Evolutionary conservation across 2,888 invertebrate genomes (phyloP).

Genomic region (Leptodirus hochenwartii): DNA sequence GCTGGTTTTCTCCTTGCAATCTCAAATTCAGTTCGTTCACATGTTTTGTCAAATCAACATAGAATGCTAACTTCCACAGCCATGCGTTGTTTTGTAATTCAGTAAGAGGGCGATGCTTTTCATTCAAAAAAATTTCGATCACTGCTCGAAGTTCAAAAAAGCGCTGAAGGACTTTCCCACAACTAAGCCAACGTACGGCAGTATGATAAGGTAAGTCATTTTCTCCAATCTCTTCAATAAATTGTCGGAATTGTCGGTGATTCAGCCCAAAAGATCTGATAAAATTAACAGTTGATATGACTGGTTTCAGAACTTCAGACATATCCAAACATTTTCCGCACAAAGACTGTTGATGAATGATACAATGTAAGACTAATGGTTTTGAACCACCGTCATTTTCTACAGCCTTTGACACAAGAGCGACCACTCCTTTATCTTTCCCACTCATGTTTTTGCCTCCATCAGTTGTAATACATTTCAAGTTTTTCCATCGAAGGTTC

Average conservation of each 20-base stretch:
- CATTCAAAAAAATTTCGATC: constrained; percentile 3
- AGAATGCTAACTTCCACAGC: constrained; percentile 9
- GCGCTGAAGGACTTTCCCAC: constrained; percentile 7
- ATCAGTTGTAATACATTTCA: too few relatives aligned
- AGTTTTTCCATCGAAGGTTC: constrained; percentile 5
- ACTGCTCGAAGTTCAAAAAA: constrained; percentile 5
- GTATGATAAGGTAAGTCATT: constrained; percentile 9
- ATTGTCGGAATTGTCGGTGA: constrained; percentile 14
- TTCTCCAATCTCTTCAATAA: constrained; percentile 16
- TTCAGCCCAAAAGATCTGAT: constrained; percentile 14
- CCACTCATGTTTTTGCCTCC: too few relatives aligned
- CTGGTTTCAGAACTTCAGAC: constrained; percentile 18
- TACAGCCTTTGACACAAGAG: constrained; percentile 3
- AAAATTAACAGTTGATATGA: constrained; percentile 18
- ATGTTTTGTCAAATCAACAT: constrained; percentile 10
- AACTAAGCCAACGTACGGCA: constrained; percentile 8
- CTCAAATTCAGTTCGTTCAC: constrained; percentile 10
- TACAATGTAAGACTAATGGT: constrained; percentile 18
- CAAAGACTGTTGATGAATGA: constrained; percentile 18
- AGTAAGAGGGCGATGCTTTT: constrained; percentile 6
- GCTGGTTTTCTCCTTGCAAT: constrained; percentile 11
- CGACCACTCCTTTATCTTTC: too few relatives aligned
- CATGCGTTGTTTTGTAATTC: too few relatives aligned
- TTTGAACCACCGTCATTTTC: constrained; percentile 17
- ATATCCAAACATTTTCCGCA: constrained; percentile 20